Conservation (phyloP, 2,113 vertebrate genomes). For the Corythaeola cristata region DNA sequence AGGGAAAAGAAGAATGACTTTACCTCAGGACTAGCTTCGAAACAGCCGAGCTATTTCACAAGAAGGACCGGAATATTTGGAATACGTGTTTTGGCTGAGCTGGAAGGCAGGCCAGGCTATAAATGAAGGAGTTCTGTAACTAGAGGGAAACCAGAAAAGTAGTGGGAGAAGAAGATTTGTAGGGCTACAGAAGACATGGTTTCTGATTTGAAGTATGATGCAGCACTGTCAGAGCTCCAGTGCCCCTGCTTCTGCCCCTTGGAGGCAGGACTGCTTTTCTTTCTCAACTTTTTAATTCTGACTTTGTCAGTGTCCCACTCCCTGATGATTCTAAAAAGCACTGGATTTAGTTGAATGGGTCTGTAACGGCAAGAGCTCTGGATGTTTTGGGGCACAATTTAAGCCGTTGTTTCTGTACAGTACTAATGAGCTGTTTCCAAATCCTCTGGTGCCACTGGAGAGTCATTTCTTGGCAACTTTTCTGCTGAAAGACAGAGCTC, state of each 20-base stretch:
- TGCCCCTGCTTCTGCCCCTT: neutral
- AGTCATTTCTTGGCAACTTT: constrained; percentile 13
- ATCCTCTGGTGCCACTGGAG: neutral
- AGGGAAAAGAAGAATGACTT: neutral
- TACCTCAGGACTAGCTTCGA: neutral
- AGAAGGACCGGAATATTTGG: neutral
- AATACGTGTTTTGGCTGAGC: neutral
- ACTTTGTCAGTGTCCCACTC: neutral
- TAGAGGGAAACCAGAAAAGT: neutral
- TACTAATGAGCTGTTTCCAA: constrained; percentile 37
- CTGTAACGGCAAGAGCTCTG: neutral
- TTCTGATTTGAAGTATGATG: neutral
- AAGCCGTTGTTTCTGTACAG: constrained; percentile 22
- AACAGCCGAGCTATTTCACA: neutral
- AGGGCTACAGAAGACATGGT: neutral
- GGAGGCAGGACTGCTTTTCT: neutral
- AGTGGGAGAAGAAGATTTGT: neutral
- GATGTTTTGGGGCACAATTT: neutral
- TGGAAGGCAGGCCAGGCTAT: neutral
- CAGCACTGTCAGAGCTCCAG: neutral
- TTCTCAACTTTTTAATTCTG: neutral
- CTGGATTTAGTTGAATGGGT: neutral
- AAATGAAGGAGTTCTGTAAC: neutral
- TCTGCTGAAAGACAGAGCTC: neutral
- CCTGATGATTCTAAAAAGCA: neutral